A percentile compares a stretch with the other conserved stretches of the same genome.
These are phyloP conservation scores for Papilio elwesi DNA, from an alignment of 2,888 invertebrate species.

Conservation along the genomic window DNA sequence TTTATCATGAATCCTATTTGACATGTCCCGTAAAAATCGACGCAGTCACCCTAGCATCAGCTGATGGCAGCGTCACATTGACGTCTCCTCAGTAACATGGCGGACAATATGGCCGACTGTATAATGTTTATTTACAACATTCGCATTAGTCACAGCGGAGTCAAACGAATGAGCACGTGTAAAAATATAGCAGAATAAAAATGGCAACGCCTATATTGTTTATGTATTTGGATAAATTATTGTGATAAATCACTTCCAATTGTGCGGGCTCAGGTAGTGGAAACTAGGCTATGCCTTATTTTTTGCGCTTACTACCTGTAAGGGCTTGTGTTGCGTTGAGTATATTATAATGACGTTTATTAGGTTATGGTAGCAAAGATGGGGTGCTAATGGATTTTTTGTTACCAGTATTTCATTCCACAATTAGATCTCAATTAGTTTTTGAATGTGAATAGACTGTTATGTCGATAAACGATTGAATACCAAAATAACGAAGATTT, in stretches of 20 bases:
- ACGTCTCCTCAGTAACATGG: slow-evolving; percentile 70
- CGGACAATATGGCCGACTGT: slow-evolving; percentile 67
- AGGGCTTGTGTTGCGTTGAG: background rate
- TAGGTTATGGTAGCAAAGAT: too few relatives aligned
- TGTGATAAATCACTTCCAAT: slow-evolving; percentile 20
- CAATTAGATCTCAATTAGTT: too few relatives aligned
- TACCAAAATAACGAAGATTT: too few relatives aligned
- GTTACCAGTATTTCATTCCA: too few relatives aligned
- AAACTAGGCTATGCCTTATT: background rate
- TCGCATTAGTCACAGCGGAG: slow-evolving; percentile 49
- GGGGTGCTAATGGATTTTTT: too few relatives aligned
- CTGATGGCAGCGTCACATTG: slow-evolving; percentile 69
- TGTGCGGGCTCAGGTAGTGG: slow-evolving; percentile 18
- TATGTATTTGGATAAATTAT: slow-evolving; percentile 9
- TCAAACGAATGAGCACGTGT: slow-evolving; percentile 36
- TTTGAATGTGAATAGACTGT: too few relatives aligned
- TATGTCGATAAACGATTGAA: too few relatives aligned
- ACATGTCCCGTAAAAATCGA: background rate
- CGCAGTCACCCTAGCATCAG: slow-evolving; percentile 55
- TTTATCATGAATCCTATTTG: background rate
- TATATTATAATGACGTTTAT: too few relatives aligned
- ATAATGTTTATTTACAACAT: slow-evolving; percentile 71
- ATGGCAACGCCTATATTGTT: slow-evolving; percentile 26
- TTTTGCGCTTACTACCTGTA: background rate
- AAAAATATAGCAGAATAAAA: slow-evolving; percentile 24